Conservation (phyloP, 2,797 vertebrate species). For the Parambassis ranga region DNA sequence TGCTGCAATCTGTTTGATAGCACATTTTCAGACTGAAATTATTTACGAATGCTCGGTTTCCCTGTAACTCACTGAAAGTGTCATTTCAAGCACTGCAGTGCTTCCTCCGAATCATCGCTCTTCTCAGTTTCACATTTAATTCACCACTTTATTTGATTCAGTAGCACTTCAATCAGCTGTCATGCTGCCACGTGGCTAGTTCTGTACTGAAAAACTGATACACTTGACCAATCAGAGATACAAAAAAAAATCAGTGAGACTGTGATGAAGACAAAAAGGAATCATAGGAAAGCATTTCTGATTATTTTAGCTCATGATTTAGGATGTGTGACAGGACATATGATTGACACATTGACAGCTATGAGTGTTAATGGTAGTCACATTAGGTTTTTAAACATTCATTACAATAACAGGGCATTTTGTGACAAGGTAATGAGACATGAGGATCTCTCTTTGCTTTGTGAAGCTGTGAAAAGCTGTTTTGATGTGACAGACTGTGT, state of each 20-base stretch:
- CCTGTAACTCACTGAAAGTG: not conserved
- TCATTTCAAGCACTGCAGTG: not conserved
- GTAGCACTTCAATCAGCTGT: not conserved
- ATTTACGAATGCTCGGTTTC: not conserved
- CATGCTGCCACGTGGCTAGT: not conserved
- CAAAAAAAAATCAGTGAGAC: not conserved
- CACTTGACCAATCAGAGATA: not conserved
- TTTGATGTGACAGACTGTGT: too few relatives aligned
- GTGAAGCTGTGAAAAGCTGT: too few relatives aligned
- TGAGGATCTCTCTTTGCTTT: too few relatives aligned
- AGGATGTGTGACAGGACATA: not conserved
- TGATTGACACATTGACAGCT: not conserved
- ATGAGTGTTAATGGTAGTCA: too few relatives aligned
- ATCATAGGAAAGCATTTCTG: not conserved
- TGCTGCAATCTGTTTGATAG: not conserved
- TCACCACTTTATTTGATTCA: slow-evolving; percentile 5
- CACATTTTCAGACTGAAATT: not conserved
- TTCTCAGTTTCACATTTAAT: not conserved
- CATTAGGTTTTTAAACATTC: too few relatives aligned
- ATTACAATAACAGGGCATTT: too few relatives aligned
- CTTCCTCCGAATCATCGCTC: not conserved
- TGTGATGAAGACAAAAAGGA: not conserved
- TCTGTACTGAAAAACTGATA: not conserved
- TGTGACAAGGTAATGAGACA: too few relatives aligned
- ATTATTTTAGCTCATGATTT: not conserved